A percentile compares a stretch with the other conserved stretches of the same genome.
Evolutionary conservation across 2,888 invertebrate species (phyloP).

Genomic region (Lasioglossum malachurum): DNA sequence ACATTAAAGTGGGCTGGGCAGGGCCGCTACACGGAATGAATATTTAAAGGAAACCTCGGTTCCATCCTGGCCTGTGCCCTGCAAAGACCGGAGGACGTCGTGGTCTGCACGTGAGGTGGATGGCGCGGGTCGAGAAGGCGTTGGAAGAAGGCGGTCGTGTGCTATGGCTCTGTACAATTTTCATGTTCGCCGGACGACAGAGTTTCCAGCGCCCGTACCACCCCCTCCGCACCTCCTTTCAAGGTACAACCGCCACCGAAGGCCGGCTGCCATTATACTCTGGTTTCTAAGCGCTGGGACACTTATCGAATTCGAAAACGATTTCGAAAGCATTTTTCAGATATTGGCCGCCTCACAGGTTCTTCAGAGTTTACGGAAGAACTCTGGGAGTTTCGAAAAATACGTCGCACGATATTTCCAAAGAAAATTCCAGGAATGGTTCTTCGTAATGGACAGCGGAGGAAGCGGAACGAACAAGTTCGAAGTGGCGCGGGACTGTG

Average conservation of each 20-base stretch:
- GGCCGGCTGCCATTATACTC: background rate
- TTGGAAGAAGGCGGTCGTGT: conserved; percentile 34
- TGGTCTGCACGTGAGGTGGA: conserved; percentile 61
- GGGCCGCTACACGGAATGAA: conserved; percentile 77
- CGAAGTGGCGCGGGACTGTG: background rate
- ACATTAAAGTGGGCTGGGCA: conserved; percentile 74
- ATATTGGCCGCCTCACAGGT: background rate
- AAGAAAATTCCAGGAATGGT: conserved; percentile 24
- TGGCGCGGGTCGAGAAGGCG: conserved; percentile 47
- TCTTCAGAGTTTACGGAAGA: background rate
- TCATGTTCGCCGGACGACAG: conserved; percentile 53
- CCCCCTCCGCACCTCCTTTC: background rate
- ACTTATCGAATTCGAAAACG: conserved; percentile 10
- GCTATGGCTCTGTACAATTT: conserved; percentile 45
- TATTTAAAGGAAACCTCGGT: conserved; percentile 80
- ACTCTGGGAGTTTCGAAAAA: too few relatives aligned
- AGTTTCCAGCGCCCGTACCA: conserved; percentile 5
- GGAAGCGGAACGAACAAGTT: conserved; percentile 43
- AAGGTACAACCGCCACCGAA: background rate
- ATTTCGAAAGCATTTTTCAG: background rate
- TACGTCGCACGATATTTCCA: background rate
- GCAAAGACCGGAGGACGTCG: conserved; percentile 62
- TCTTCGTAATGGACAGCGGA: conserved; percentile 68
- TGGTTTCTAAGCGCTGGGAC: background rate
- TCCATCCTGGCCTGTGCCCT: conserved; percentile 34